Evolutionary conservation across 2,888 invertebrate species (phyloP).

Genomic region (Spicauda simplicius): DNA sequence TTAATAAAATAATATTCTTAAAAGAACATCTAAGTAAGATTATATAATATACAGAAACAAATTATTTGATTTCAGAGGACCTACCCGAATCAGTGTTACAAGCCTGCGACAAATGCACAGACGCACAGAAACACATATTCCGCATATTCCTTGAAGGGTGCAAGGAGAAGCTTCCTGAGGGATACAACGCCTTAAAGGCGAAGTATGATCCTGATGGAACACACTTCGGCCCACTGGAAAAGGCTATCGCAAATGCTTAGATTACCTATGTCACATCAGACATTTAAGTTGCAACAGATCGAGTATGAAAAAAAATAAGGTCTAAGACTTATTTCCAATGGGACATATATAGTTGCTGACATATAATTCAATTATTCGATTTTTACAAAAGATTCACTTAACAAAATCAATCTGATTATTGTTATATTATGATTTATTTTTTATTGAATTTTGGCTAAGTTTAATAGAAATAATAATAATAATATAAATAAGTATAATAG

Average conservation of each 20-base stretch:
- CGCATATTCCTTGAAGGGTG: constrained; percentile 83
- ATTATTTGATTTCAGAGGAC: constrained; percentile 76
- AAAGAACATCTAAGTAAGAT: not conserved
- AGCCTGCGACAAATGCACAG: constrained; percentile 87
- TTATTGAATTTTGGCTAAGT: no score
- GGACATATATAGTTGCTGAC: no score
- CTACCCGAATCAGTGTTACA: constrained; percentile 86
- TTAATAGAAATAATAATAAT: no score
- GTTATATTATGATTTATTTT: no score
- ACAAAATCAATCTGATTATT: no score
- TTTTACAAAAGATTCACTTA: no score
- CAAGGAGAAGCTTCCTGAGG: constrained; percentile 75
- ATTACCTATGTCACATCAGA: not conserved
- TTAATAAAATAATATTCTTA: no score
- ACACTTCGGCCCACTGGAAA: constrained; percentile 80
- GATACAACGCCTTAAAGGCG: constrained; percentile 73
- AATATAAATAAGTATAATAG: no score
- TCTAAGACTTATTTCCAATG: no score
- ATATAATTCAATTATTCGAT: no score
- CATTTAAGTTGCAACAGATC: no score
- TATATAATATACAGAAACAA: not conserved
- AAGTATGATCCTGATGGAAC: constrained; percentile 86
- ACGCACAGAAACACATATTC: constrained; percentile 86
- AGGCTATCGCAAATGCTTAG: constrained; percentile 51
- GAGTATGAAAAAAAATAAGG: no score